Conservation (phyloP, 2,797 vertebrate species). For the Tragopan temminckii region DNA sequence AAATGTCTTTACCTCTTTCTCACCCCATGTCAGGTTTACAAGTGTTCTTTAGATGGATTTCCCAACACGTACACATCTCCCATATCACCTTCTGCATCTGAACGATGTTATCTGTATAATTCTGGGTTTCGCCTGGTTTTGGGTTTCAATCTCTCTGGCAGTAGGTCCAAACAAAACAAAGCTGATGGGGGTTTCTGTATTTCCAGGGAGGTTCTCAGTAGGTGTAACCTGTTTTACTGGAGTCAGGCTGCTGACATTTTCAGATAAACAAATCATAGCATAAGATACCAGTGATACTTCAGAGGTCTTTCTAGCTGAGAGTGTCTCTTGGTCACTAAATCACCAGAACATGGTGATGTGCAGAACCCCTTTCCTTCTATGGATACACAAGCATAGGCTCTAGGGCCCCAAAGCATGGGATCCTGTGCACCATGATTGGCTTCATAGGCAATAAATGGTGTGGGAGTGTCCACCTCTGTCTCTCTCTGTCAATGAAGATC, state of each 20-base stretch:
- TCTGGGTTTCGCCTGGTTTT: not conserved
- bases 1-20: not conserved
- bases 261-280: not conserved
- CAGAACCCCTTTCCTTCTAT: not conserved
- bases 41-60: not conserved
- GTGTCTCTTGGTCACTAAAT: not conserved
- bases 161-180: not conserved
- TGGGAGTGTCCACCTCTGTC: not conserved
- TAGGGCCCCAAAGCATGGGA: too few species aligned
- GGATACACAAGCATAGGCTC: not conserved
- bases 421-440: not conserved
- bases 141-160: not conserved
- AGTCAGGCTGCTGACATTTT: not conserved
- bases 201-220: slow-evolving; percentile 1
- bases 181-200: not conserved
- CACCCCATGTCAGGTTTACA: not conserved
- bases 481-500: not conserved
- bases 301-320: not conserved
- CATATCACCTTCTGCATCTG: not conserved
- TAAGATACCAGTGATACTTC: not conserved
- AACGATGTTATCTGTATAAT: slow-evolving; percentile 2
- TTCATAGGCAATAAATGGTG: not conserved
- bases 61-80: not conserved
- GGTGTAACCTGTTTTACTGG: slow-evolving; percentile 22
- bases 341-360: not conserved